Base-by-base conservation (phyloP, 2,797 vertebrate genomes). In the Xenops minutus region DNA sequence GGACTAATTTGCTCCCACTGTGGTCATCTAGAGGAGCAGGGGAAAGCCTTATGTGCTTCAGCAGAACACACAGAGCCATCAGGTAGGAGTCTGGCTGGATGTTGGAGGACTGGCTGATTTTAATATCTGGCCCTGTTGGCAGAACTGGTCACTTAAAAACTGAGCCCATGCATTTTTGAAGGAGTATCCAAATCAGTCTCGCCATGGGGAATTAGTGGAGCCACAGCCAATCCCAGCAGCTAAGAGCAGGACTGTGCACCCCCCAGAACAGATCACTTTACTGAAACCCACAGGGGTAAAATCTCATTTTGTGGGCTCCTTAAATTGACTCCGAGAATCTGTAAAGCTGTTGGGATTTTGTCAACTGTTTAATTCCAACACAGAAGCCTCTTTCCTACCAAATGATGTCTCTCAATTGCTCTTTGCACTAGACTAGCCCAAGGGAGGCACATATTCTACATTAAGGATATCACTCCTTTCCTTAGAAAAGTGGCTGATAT, bases 261-360 rank as follows among this genome's bases (percentile, higher is more conserved):
- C 20, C 67, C 32, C 71, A 93, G 51, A 94, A 78, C 26, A 14
- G 68, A 66, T 23, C 6, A 2, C 36, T 96, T 81, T 86, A 55
- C 85, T 89, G 85, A 86, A 67, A 92, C 24, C 68, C 81, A 91
- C 78, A 91, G 92, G 86, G 92, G 85, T 62, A 78, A 90, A 94
- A 96, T 93, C 73, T 94, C 88, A 90, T 96, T 95, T 96, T 85
- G 91, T 80, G 77, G 80, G 71, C 54, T 95, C 49, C 85, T 94
- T 92, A 95, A 93, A 93, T 95, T 93, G 93, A 95, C 91, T 96
- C 59, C 0, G 0, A 79, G 89, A 95, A 88, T 91, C 89, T 93
- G 76, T 86, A 73, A 82, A 94, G 88, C 94, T 96, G 85, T 59
- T 92, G 91, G 88, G 95, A 96, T 92, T 96, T 95, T 94, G 80